Base-by-base conservation (phyloP, 2,797 vertebrate species). In the Leptodactylus fallax region DNA sequence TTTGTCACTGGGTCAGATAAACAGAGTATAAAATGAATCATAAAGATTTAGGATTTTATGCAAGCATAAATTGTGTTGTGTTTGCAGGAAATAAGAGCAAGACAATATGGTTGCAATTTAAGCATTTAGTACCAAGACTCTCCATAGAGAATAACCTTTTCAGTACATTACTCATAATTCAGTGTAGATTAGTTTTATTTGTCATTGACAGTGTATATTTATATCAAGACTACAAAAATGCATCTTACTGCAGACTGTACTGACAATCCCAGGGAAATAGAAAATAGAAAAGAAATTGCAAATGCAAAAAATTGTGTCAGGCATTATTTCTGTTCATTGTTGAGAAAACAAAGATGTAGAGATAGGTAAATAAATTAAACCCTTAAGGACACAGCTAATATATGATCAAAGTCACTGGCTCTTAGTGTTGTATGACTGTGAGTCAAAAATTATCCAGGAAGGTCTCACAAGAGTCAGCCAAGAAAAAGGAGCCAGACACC, bases 11-110 rank as follows among this genome's bases (percentile, higher is more conserved):
- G 60, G 47, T n/a, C 16, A n/a, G 49, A 65, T n/a, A n/a, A n/a
- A n/a, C n/a, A n/a, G n/a, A n/a, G n/a, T n/a, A n/a, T n/a, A 23
- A 67, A 79, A 27, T 67, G 23, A 79, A 79, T 79, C 13, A 65
- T 67, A 45, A 67, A 85, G 13, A 49, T 45, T 17, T 17, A 12
- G 47, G 58, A 63, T 78, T 49, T 78, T 78, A 85, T 21, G 53
- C 63, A 36, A 67, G 23, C 17, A 65, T 51, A 63, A 85, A 79
- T 55, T 63, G n/a, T 85, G 83, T 60, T n/a, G 14, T 12, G 17
- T 58, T n/a, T 72, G 51, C 23, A 83, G 21, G 45, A 72, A 83
- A 11, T 72, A 72, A 27, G 16, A 69, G n/a, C 10, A 8, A 69
- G 27, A 58, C 67, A 84, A 84, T 74, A 47, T 19, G 49, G 67